Base-by-base conservation (phyloP, 2,113 vertebrate species). In the Gallinago jamesoni region DNA sequence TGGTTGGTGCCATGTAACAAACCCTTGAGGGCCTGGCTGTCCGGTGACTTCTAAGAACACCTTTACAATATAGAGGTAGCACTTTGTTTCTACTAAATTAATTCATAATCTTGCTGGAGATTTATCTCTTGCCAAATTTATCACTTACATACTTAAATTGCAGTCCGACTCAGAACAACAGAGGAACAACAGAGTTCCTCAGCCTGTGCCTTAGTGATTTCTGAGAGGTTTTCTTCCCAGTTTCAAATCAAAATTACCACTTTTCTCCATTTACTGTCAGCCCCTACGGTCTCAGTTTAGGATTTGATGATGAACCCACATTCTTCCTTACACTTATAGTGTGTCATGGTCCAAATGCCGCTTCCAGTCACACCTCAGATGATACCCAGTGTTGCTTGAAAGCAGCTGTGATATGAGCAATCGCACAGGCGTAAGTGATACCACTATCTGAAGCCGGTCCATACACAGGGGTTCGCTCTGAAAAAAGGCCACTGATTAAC, bases 101-200 rank as follows among this genome's bases (percentile, higher is more conserved):
- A 33, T 79, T 68, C 30, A 75, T 55, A 70, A 70, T 59, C 69
- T 69, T 47, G 24, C 37, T 87, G 67, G 78, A 81, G 37, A 66
- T 66, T 7, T 66, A 22, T 22, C 28, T 66, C 37, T 66, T 66
- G 41, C 30, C 30, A 52, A 87, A 55, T 73, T 80, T 45, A 52
- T 53, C 89, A 88, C 89, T 81, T n/a, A 50, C 72, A 27, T 73
- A 39, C 62, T 94, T 91, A 66, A 84, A 93, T 84, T 87, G 73
- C 63, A 87, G 78, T 52, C 48, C 82, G 60, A 10, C 43, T 50
- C 39, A 39, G 62, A 89, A 53, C 41, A 77, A 7, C 72, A 76
- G n/a, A 30, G 17, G 62, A 89, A 53, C 41, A 77, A 7, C 72
- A 76, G n/a, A 30, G 17, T 24, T 89, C 47, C 56, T 67, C n/a